Conservation (phyloP, 2,113 vertebrate genomes). For the Alectura lathami region DNA sequence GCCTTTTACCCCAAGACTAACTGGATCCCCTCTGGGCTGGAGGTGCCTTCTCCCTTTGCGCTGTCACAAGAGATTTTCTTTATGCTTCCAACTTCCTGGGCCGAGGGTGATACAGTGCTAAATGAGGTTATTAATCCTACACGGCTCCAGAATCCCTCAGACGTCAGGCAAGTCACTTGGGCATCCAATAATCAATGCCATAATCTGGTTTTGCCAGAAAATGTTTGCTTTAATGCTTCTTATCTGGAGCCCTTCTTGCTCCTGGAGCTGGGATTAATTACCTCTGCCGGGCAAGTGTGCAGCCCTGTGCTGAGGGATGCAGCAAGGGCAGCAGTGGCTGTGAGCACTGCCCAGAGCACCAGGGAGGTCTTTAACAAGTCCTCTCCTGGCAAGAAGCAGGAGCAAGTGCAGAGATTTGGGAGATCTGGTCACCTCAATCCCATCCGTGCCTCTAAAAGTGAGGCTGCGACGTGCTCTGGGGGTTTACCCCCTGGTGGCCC, state of each 20-base stretch:
- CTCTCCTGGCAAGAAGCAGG: not conserved
- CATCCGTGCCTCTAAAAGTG: fast-evolving
- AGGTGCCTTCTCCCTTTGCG: not conserved
- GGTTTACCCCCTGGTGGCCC: not conserved
- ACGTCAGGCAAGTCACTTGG: conserved; percentile 55
- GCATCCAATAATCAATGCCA: conserved; percentile 56
- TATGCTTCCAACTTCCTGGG: not conserved
- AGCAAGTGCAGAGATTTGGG: not conserved
- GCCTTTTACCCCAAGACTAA: not conserved
- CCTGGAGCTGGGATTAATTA: conserved; percentile 46
- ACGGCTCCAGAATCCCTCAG: conserved; percentile 30
- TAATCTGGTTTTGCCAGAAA: conserved; percentile 64
- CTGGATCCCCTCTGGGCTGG: conserved; percentile 16
- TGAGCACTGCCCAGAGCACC: not conserved
- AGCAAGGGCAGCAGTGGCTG: not conserved
- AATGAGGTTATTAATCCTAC: conserved; percentile 68
- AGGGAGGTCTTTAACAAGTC: not conserved
- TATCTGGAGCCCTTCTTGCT: conserved; percentile 36
- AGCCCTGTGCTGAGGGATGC: not conserved
- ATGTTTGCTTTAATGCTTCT: conserved; percentile 51
- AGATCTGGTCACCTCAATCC: not conserved
- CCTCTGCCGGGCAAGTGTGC: not conserved
- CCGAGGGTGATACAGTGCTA: conserved; percentile 38
- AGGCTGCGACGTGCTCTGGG: not conserved
- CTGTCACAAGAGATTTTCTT: conserved; percentile 59